Evolutionary conservation across 2,888 invertebrate species (phyloP).

Genomic region (Zele albiditarsus): DNA sequence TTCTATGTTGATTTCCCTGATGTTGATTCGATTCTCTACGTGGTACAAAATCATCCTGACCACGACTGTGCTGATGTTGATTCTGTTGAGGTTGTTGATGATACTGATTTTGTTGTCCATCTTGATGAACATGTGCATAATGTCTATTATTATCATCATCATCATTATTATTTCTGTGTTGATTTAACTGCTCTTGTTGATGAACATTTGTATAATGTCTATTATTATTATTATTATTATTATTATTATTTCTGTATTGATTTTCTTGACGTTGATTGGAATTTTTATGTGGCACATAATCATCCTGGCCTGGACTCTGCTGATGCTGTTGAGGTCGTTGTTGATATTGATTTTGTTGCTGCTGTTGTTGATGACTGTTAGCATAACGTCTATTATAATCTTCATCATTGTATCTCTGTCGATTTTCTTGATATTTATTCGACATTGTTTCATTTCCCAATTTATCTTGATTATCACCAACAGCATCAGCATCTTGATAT

Average conservation of each 20-base stretch:
- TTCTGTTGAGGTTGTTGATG: slow-evolving; percentile 30
- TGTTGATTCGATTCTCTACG: background rate
- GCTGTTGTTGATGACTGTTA: slow-evolving; percentile 21
- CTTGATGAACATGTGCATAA: background rate
- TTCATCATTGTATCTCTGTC: background rate
- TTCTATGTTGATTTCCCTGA: background rate
- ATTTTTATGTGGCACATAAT: no score
- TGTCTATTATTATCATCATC: no score
- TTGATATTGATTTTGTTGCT: slow-evolving; percentile 23
- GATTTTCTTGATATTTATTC: background rate
- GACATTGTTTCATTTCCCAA: background rate
- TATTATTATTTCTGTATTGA: no score
- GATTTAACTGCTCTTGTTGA: slow-evolving; percentile 24
- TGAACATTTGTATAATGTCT: background rate
- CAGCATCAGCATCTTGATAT: slow-evolving; percentile 15
- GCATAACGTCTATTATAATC: background rate
- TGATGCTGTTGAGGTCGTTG: slow-evolving; percentile 33
- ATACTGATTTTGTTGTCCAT: slow-evolving; percentile 25
- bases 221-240: no score
- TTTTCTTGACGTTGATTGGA: no score
- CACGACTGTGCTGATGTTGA: slow-evolving; percentile 28
- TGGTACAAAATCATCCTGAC: slow-evolving; percentile 10
- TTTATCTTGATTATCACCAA: background rate
- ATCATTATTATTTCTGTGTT: no score
- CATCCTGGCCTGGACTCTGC: no score